Conservation (phyloP, 2,113 vertebrate species). For the Neodontobutis hainanensis region DNA sequence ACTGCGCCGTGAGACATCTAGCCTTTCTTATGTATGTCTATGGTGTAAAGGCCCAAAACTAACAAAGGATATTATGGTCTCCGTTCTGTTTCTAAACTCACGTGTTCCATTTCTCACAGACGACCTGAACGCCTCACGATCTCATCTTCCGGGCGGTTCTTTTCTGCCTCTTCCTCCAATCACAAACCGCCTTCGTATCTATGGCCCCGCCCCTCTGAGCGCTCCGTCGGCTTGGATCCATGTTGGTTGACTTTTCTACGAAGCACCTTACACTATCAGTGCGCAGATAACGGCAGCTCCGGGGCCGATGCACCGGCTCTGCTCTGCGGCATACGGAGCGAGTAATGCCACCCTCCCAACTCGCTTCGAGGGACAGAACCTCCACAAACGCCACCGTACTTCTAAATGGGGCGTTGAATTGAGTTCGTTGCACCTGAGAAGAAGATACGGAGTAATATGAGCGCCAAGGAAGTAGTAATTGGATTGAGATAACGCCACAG, state of each 20-base stretch:
- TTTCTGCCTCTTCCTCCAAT: slow-evolving; percentile 60
- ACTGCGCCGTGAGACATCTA: no score
- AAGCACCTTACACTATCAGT: slow-evolving; percentile 25
- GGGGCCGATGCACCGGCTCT: slow-evolving; percentile 4
- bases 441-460: slow-evolving; percentile 54
- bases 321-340: slow-evolving; percentile 32
- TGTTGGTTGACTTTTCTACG: slow-evolving; percentile 59
- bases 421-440: slow-evolving; percentile 57
- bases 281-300: neutral
- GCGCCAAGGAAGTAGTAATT: slow-evolving; percentile 50
- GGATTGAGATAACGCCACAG: slow-evolving; percentile 58
- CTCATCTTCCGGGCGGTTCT: slow-evolving; percentile 46
- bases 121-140: slow-evolving; percentile 41
- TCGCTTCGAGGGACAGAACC: slow-evolving; percentile 3
- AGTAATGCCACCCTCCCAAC: slow-evolving; percentile 17
- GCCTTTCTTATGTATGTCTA: no score
- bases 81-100: neutral
- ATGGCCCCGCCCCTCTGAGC: slow-evolving; percentile 27
- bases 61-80: no score
- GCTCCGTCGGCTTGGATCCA: slow-evolving; percentile 50
- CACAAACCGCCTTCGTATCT: slow-evolving; percentile 19
- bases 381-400: slow-evolving; percentile 6
- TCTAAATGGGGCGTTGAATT: slow-evolving; percentile 35
- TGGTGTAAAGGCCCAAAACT: no score
- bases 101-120: neutral